Conservation (phyloP, 2,113 vertebrate species). For the Barnardius zonarius region DNA sequence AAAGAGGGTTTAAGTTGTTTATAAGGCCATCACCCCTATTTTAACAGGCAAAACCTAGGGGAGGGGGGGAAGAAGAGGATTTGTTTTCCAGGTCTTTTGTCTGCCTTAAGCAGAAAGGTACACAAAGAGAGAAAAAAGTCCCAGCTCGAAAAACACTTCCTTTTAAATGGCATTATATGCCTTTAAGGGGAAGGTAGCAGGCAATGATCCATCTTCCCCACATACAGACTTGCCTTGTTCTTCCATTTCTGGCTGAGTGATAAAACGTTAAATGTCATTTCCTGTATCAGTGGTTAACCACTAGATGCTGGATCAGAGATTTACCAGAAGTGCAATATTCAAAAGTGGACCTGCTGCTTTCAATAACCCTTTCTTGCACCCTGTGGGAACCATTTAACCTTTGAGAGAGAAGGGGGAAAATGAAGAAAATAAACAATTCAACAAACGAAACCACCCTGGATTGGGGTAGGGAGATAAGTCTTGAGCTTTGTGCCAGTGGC, state of each 20-base stretch:
- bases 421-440: not conserved
- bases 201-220: constrained; percentile 67
- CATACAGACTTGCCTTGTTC: constrained; percentile 76
- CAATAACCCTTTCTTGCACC: constrained; percentile 71
- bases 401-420: not conserved
- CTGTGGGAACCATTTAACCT: constrained; percentile 71
- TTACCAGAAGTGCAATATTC: constrained; percentile 78
- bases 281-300: constrained; percentile 80
- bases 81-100: constrained; percentile 15
- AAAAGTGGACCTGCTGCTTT: constrained; percentile 68
- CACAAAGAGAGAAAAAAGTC: not conserved
- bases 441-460: not conserved
- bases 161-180: constrained; percentile 40
- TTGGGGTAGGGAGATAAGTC: not conserved
- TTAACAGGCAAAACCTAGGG: not conserved
- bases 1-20: constrained; percentile 36
- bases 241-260: constrained; percentile 78
- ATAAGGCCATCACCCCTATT: not conserved
- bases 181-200: constrained; percentile 73
- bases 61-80: not conserved
- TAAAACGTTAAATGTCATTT: constrained; percentile 80
- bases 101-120: constrained; percentile 7
- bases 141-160: not conserved
- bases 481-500: not conserved
- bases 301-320: constrained; percentile 76